phyloP scores from a whole-genome alignment of 2,113 vertebrate genomes.

The Tachuris rubrigastra region DNA sequence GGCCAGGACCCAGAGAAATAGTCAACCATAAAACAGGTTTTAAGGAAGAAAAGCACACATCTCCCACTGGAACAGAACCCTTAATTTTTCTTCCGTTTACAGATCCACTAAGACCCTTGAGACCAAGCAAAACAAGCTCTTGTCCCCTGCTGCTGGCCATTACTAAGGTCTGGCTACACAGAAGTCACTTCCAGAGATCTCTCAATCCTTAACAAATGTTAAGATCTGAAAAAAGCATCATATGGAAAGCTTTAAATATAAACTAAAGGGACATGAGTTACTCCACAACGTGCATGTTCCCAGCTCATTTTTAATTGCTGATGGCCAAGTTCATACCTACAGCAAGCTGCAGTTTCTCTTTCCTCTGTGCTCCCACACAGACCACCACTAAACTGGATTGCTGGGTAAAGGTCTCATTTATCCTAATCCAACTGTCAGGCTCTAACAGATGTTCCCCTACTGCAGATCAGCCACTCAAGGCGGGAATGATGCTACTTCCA shows the following conservation, averaged over 20 bases:
- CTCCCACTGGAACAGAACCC: not conserved
- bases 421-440: not conserved
- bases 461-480: not conserved
- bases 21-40: not conserved
- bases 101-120: not conserved
- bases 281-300: not conserved
- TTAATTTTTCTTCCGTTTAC: not conserved
- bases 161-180: not conserved
- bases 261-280: not conserved
- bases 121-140: not conserved
- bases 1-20: not conserved
- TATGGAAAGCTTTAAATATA: not conserved
- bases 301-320: not conserved
- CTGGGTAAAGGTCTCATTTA: not conserved
- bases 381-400: not conserved
- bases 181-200: not conserved
- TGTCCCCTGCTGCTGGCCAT: not conserved
- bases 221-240: accelerated
- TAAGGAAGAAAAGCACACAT: not conserved
- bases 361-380: not conserved
- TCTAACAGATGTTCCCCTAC: not conserved
- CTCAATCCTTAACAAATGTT: not conserved
- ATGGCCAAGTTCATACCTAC: not conserved
- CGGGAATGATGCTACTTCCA: not conserved
- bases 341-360: not conserved